Evolutionary conservation across 2,113 vertebrate genomes (phyloP).

Genomic region (Patagioenas fasciata): DNA sequence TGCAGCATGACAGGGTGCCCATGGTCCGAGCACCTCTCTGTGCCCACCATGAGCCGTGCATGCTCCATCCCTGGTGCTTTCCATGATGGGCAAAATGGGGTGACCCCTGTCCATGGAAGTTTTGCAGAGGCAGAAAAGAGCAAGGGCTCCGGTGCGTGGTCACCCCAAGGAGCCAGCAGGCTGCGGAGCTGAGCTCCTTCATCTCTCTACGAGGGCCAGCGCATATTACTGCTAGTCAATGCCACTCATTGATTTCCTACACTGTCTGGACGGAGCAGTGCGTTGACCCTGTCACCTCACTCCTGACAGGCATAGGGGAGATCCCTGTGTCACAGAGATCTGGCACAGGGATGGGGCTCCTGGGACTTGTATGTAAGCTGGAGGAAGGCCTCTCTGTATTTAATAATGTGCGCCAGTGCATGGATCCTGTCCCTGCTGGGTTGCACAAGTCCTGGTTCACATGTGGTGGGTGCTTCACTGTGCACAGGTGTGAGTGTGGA

Average conservation of each 20-base stretch:
- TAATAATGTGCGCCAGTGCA: no score
- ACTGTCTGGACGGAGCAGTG: neutral
- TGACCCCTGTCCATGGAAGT: accelerated
- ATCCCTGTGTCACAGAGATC: neutral
- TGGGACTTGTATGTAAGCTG: accelerated
- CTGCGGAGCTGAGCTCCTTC: accelerated
- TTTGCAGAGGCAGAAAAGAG: neutral
- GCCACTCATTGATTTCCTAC: neutral
- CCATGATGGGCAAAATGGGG: neutral
- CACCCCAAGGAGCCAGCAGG: accelerated
- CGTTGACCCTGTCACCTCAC: neutral
- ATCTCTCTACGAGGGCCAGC: accelerated
- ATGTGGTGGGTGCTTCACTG: accelerated
- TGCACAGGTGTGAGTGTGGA: neutral
- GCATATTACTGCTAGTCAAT: accelerated
- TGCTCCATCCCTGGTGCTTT: neutral
- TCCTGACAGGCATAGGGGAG: neutral
- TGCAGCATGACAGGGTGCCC: neutral
- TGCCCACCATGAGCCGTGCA: no score
- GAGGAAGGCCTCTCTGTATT: neutral
- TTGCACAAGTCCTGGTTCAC: neutral
- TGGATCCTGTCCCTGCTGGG: neutral
- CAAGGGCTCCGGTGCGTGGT: accelerated
- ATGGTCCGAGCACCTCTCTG: neutral
- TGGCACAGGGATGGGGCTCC: accelerated